Base-by-base conservation (phyloP, 1,140 invertebrate species). In the Ceratitis capitata region DNA sequence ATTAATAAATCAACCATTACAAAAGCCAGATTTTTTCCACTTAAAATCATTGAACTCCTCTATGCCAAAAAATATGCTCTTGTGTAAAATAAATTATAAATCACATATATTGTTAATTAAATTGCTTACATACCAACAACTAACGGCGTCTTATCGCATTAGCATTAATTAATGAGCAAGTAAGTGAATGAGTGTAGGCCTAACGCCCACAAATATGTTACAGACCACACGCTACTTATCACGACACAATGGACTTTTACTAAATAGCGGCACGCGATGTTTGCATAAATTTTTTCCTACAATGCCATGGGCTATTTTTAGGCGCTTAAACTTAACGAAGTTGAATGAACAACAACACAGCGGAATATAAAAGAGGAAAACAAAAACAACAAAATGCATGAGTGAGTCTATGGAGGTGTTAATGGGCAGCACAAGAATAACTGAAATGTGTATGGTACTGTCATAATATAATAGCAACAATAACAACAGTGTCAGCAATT, bases 31-130 rank as follows among this genome's bases (percentile, higher is more conserved):
- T n/a, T n/a, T n/a, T n/a, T n/a, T n/a, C n/a, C n/a, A n/a, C n/a
- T n/a, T n/a, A n/a, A n/a, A n/a, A n/a, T n/a, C n/a, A n/a, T n/a
- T n/a, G n/a, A 49, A 49, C 14, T 49, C 14, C 47, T 14, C 7
- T 49, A 49, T 9, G 14, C 7, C 7, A 49, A 10, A 10, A n/a
- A 5, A 19, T 45, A 47, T 78, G 69, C 39, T 47, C 69, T 42
- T 26, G 39, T 23, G 39, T 78, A 45, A 45, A 45, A 78, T 47
- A 78, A 47, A 78, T 78, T 78, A 47, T 78, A 78, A 78, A 78
- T 78, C 39, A 78, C n/a, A 78, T 45, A 45, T 39, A 78, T n/a
- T n/a, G 69, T 78, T 78, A 78, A 78, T 78, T 78, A 78, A 78
- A 78, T 47, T 78, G 39, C 69, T 78, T 78, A 29, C 69, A 78